Evolutionary conservation across 2,888 invertebrate species (phyloP).

Genomic region (Octonoba sinensis): DNA sequence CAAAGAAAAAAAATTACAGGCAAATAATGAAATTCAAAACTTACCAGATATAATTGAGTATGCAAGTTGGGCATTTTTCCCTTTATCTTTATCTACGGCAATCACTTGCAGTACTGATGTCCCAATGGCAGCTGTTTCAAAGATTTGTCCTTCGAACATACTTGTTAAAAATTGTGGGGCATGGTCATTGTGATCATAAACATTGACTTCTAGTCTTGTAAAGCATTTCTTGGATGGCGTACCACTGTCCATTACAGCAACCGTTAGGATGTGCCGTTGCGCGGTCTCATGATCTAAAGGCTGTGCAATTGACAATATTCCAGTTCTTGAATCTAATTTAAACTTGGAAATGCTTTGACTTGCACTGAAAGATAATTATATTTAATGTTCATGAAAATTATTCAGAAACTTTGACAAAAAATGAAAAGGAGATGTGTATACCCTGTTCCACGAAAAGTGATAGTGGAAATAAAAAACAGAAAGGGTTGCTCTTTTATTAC

Average conservation of each 20-base stretch:
- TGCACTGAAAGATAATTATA: conserved; percentile 49
- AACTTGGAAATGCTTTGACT: conserved; percentile 77
- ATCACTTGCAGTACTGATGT: conserved; percentile 81
- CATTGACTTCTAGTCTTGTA: conserved; percentile 83
- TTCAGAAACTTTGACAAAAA: background rate
- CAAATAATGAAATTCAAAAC: background rate
- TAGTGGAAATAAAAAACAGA: too few relatives aligned
- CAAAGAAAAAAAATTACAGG: too few relatives aligned
- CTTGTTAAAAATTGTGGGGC: conserved; percentile 87
- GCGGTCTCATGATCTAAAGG: conserved; percentile 81
- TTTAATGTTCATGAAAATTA: background rate
- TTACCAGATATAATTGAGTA: conserved; percentile 87
- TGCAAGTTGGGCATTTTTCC: conserved; percentile 82
- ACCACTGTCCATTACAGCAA: conserved; percentile 85
- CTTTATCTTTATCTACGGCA: conserved; percentile 87
- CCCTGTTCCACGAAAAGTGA: too few relatives aligned
- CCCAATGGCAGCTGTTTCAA: conserved; percentile 81
- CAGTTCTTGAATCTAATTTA: conserved; percentile 86
- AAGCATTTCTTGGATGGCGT: conserved; percentile 78
- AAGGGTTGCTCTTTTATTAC: too few relatives aligned
- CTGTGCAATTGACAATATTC: conserved; percentile 87
- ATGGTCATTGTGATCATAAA: conserved; percentile 92
- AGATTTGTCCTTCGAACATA: conserved; percentile 84
- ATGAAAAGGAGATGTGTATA: background rate
- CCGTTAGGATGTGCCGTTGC: conserved; percentile 82